These are phyloP conservation scores for Phyllotreta cruciferae DNA, from an alignment of 2,888 invertebrate species.

Conservation along the genomic window DNA sequence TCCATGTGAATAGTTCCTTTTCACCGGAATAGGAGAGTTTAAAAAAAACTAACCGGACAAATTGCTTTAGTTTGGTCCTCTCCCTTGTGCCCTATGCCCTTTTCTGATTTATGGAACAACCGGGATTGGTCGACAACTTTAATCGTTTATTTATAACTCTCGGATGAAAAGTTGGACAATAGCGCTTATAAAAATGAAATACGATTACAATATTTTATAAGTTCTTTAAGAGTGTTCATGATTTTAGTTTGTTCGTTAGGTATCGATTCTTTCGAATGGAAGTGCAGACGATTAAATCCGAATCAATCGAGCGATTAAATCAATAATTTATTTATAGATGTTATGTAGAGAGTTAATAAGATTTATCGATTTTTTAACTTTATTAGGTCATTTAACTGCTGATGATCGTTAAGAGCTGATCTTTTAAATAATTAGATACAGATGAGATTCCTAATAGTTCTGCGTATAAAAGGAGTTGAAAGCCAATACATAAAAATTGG, in stretches of 20 bases:
- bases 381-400: too few species aligned
- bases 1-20: too few species aligned
- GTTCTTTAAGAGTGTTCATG: slow-evolving; percentile 19
- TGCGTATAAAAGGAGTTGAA: slow-evolving; percentile 8
- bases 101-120: slow-evolving; percentile 32
- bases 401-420: too few species aligned
- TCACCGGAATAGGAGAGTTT: slow-evolving; percentile 26
- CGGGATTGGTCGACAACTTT: slow-evolving; percentile 32
- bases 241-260: slow-evolving; percentile 13
- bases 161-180: slow-evolving; percentile 31
- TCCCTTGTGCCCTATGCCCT: slow-evolving; percentile 28
- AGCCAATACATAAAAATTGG: too few species aligned
- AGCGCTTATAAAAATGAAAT: slow-evolving; percentile 33
- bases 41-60: slow-evolving; percentile 37
- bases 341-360: too few species aligned
- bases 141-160: slow-evolving; percentile 36
- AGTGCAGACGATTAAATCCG: slow-evolving; percentile 6
- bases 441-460: background rate
- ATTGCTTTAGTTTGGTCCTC: slow-evolving; percentile 33
- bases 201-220: slow-evolving; percentile 34
- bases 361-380: too few species aligned
- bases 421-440: too few species aligned
- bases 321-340: too few species aligned
- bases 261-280: slow-evolving; percentile 21
- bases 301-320: background rate